Percentiles rank a stretch among this genome's conserved stretches.
phyloP scores from a whole-genome alignment of 2,888 invertebrate genomes.

The Anticlea derivata region DNA sequence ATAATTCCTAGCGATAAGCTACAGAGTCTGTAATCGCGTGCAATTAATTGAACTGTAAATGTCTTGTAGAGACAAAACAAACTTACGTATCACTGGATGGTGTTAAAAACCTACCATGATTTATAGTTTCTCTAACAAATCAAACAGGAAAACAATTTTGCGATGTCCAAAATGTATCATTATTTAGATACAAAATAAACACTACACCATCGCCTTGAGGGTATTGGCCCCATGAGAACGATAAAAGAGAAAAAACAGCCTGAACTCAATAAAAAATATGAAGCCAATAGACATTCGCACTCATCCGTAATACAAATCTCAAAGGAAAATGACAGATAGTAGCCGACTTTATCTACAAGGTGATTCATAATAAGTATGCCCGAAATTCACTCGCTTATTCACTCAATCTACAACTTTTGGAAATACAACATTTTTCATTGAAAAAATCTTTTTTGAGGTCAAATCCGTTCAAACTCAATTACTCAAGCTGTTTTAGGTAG shows the following conservation, averaged over 20 bases:
- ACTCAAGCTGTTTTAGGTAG: too few species aligned
- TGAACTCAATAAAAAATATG: constrained; percentile 34
- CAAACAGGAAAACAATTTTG: not conserved
- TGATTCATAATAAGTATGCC: too few species aligned
- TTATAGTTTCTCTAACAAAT: too few species aligned
- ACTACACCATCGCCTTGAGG: constrained; percentile 4
- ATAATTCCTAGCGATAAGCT: not conserved
- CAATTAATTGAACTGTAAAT: not conserved
- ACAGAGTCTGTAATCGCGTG: not conserved
- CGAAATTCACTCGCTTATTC: too few species aligned
- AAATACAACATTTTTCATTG: not conserved
- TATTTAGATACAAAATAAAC: constrained; percentile 6
- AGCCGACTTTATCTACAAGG: too few species aligned
- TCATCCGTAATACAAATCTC: not conserved
- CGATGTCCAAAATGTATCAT: constrained; percentile 2
- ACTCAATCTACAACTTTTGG: too few species aligned
- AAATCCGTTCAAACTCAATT: too few species aligned
- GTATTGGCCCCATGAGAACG: constrained; percentile 14
- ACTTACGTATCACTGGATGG: too few species aligned
- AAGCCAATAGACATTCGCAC: constrained; percentile 17
- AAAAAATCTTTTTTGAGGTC: too few species aligned
- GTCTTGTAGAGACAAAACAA: not conserved
- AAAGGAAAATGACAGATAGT: constrained; percentile 1
- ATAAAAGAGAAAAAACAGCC: constrained; percentile 17
- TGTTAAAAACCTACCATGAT: too few species aligned